phyloP scores from a whole-genome alignment of 2,888 invertebrate species.

The Brassicogethes aeneus region DNA sequence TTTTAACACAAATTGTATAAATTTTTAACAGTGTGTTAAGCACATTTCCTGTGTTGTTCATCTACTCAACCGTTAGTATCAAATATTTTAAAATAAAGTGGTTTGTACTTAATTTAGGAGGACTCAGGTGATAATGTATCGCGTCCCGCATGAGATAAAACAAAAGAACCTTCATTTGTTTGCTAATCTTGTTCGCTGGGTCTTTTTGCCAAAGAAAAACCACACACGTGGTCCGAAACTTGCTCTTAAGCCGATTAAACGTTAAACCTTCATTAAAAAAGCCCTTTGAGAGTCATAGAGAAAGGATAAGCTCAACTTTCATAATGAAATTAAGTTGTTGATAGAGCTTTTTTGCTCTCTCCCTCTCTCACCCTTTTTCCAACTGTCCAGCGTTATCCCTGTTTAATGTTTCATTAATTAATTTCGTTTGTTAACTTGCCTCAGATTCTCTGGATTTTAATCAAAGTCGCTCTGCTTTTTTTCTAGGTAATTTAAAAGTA shows the following conservation, averaged over 20 bases:
- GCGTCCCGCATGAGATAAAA: background rate
- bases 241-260: background rate
- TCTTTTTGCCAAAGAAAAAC: background rate
- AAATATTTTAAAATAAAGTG: too few relatives aligned
- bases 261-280: slow-evolving; percentile 1
- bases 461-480: too few relatives aligned
- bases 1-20: too few relatives aligned
- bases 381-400: too few relatives aligned
- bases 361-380: too few relatives aligned
- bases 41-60: too few relatives aligned
- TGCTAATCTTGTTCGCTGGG: background rate
- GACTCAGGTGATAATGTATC: background rate
- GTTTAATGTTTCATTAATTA: background rate
- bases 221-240: background rate
- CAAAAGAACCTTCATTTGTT: background rate
- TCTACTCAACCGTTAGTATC: too few relatives aligned
- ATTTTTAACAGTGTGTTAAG: too few relatives aligned
- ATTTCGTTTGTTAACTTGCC: background rate
- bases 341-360: background rate
- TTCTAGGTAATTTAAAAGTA: too few relatives aligned
- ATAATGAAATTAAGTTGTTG: background rate
- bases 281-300: background rate
- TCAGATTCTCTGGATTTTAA: too few relatives aligned
- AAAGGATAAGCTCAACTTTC: background rate
- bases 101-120: too few relatives aligned